Conservation (phyloP, 2,888 invertebrate genomes). For the Ferrisia virgata region DNA sequence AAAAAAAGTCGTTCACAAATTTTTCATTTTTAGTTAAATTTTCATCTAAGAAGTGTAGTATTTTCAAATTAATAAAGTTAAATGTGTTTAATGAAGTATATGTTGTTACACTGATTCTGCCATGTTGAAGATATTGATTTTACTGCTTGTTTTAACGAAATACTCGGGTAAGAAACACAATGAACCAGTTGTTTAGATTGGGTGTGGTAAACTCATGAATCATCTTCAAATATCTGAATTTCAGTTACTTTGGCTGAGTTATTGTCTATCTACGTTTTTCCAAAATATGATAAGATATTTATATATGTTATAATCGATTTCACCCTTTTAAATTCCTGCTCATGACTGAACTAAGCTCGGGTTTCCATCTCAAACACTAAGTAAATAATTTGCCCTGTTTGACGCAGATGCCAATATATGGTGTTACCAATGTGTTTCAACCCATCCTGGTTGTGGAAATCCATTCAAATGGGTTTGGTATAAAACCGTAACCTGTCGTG, state of each 20-base stretch:
- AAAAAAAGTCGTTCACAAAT: no score
- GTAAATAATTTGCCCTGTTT: background rate
- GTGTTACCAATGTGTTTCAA: constrained; percentile 87
- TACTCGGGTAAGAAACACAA: constrained; percentile 7
- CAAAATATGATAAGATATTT: no score
- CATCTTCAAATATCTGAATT: background rate
- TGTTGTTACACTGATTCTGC: background rate
- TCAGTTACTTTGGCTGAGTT: background rate
- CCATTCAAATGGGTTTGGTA: constrained; percentile 79
- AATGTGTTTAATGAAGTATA: background rate
- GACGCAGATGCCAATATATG: constrained; percentile 58
- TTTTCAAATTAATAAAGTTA: background rate
- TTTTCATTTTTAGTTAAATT: background rate
- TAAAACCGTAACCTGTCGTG: constrained; percentile 77
- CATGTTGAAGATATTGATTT: background rate
- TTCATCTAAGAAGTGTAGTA: no score
- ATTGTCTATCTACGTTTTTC: background rate
- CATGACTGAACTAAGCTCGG: background rate
- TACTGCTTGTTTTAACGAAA: background rate
- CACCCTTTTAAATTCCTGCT: background rate
- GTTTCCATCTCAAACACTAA: background rate
- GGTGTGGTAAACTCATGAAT: constrained; percentile 17
- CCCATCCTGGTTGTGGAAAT: constrained; percentile 81
- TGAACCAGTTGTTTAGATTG: background rate
- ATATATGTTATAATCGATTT: no score